Conservation (phyloP, 2,113 vertebrate genomes). For the Caranx melampygus region DNA sequence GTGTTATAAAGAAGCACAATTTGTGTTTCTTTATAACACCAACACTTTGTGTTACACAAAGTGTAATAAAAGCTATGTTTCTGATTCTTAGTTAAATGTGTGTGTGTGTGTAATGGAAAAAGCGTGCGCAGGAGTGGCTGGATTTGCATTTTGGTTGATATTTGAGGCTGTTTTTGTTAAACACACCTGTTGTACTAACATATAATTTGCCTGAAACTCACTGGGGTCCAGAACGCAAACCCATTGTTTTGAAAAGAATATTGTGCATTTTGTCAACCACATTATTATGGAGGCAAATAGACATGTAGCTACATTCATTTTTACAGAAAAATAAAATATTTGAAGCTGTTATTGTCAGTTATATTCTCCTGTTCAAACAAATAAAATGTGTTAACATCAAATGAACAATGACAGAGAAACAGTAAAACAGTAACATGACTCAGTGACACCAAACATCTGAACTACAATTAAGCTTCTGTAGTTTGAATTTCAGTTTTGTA, state of each 20-base stretch:
- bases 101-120: not conserved
- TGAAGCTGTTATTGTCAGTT: not conserved
- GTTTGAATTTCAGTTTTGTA: no score
- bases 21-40: no score
- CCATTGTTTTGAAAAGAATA: slow-evolving; percentile 64
- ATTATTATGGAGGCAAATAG: slow-evolving; percentile 63
- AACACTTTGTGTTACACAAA: not conserved
- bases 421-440: no score
- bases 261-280: slow-evolving; percentile 62
- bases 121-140: slow-evolving; percentile 1
- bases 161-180: slow-evolving; percentile 57
- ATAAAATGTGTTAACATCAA: no score
- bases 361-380: no score
- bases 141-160: slow-evolving; percentile 73
- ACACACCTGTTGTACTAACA: slow-evolving; percentile 47
- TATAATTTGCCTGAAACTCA: slow-evolving; percentile 69
- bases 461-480: no score
- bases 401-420: no score
- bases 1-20: not conserved
- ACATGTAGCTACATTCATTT: slow-evolving; percentile 53
- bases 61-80: not conserved
- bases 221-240: slow-evolving; percentile 48
- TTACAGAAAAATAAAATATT: not conserved
- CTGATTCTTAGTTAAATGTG: not conserved
- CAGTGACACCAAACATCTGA: no score